phyloP scores from a whole-genome alignment of 2,797 vertebrate genomes.

The Pteropus rufus region DNA sequence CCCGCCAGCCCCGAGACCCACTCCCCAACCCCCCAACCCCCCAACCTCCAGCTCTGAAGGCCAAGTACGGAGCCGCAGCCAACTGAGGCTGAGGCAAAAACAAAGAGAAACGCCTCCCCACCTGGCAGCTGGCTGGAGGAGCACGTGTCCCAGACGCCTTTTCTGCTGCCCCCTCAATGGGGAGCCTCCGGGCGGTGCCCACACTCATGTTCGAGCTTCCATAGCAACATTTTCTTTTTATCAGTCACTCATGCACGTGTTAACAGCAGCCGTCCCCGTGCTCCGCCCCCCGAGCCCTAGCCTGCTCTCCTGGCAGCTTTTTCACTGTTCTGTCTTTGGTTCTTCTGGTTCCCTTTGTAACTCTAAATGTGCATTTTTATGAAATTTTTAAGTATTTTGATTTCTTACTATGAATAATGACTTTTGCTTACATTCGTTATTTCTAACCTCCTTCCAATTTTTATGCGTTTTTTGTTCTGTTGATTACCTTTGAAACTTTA shows the following conservation, averaged over 20 bases:
- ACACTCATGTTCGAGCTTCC: background rate
- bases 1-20: background rate
- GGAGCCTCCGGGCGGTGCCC: background rate
- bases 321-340: background rate
- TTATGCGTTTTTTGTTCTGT: background rate
- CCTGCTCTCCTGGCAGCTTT: background rate
- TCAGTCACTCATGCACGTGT: accelerated
- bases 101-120: background rate
- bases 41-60: background rate
- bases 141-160: accelerated
- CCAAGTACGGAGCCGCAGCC: accelerated
- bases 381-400: background rate
- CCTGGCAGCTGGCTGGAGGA: background rate
- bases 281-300: accelerated
- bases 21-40: too few species aligned
- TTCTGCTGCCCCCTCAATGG: background rate
- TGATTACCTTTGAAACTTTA: background rate
- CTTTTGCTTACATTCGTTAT: background rate
- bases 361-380: background rate
- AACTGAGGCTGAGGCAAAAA: background rate
- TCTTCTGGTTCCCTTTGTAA: background rate
- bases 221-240: accelerated
- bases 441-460: background rate
- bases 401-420: background rate
- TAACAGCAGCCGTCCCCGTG: background rate